phyloP scores from a whole-genome alignment of 2,113 vertebrate genomes.

The Sphaerodactylus townsendi region DNA sequence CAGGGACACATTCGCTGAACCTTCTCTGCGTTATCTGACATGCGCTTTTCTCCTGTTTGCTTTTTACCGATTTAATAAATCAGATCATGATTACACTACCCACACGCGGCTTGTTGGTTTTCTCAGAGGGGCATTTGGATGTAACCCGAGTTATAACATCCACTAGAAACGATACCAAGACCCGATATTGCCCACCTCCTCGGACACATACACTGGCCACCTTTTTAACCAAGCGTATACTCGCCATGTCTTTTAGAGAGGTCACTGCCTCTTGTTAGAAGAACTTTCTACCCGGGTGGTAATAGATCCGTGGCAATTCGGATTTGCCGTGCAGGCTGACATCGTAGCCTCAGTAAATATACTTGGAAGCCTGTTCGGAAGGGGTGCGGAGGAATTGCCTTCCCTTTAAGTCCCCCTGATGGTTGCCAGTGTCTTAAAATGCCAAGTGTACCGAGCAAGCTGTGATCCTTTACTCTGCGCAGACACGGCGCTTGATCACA shows the following conservation, averaged over 20 bases:
- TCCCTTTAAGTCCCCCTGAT: neutral
- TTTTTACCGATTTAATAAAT: neutral
- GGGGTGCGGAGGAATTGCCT: neutral
- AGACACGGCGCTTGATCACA: constrained; percentile 3
- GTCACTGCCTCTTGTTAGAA: neutral
- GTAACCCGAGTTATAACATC: neutral
- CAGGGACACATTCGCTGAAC: neutral
- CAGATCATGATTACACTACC: neutral
- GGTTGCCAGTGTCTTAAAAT: constrained; percentile 40
- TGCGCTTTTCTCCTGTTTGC: neutral
- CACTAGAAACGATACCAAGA: neutral
- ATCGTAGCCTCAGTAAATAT: neutral
- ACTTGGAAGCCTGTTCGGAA: constrained; percentile 1
- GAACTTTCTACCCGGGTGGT: neutral
- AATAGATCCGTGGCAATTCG: neutral
- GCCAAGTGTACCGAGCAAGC: constrained; percentile 7
- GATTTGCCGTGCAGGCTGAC: neutral
- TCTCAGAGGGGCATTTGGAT: neutral
- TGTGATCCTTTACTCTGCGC: constrained; percentile 10
- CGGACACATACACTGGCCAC: neutral
- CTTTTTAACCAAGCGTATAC: neutral
- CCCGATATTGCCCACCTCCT: neutral
- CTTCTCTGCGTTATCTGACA: neutral
- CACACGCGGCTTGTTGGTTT: neutral
- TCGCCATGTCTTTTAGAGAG: neutral